Base-by-base conservation (phyloP, 2,888 invertebrate species). In the Camponotus fellah region DNA sequence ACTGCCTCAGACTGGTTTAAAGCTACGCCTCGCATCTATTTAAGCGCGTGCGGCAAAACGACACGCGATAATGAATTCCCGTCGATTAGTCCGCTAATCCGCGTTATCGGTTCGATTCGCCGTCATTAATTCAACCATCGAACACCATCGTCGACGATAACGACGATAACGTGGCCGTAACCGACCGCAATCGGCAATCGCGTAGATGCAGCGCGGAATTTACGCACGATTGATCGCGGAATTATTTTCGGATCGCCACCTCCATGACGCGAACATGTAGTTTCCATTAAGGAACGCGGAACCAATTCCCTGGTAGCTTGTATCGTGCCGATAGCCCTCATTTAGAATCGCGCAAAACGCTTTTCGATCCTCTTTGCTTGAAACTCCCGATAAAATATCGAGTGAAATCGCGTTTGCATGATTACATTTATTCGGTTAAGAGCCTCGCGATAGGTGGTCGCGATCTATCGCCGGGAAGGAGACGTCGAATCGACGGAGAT, bases 1-100 rank as follows among this genome's bases (percentile, higher is more conserved):
- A 68, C 79, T 32, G 9, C 58, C 34, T 65, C 62, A 46, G 89
- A 89, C 89, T 89, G 89, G 89, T 89, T 82, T 86, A 85, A 86
- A 89, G 58, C 80, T 60, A 66, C 84, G 69, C 58, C 21, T 34
- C 62, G 62, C 76, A 80, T 89, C 85, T 88, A 86, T 89, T 53
- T 87, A 87, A 84, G 17, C 64, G n/a, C 32, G 72, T 53, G 32
- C 65, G 12, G 32, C 46, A 14, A n/a, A 60, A 6, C 37, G 82
- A 56, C 26, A 40, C 14, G 5, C 10, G 37, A 5, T 79, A 72
- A 89, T 81, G 84, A 89, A 87, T 89, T 83, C 79, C 81, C 81
- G 37, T 75, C 87, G 75, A 88, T 88, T 83, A 76, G 37, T 46
- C 40, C 77, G 83, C 80, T 81, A 88, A 79, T 65, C 34, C 71